Percentiles rank a stretch among this genome's conserved stretches.
Conservation (phyloP, 2,888 invertebrate genomes). For the Herminia tarsipennalis region DNA sequence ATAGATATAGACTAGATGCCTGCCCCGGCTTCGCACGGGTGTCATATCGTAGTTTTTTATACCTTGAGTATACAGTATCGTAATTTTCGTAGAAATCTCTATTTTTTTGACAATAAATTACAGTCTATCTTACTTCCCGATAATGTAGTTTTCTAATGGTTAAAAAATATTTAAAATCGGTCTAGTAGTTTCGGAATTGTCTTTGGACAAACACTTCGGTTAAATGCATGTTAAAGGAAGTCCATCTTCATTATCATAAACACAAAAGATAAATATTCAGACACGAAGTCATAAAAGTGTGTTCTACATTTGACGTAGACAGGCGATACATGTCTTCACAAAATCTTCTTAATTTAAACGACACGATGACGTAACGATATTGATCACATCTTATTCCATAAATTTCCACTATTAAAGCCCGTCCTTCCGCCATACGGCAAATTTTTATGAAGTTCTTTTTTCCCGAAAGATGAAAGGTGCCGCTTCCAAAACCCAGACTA, state of each 20-base stretch:
- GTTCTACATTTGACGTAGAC: conserved; percentile 2
- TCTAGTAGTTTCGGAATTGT: neutral
- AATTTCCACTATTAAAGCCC: too few species aligned
- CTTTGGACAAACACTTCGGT: neutral
- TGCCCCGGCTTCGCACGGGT: too few species aligned
- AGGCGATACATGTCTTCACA: neutral
- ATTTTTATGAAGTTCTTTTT: neutral
- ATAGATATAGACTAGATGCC: too few species aligned
- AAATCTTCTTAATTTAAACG: neutral
- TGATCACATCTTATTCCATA: too few species aligned
- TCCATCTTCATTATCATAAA: conserved; percentile 5
- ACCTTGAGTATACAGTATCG: too few species aligned
- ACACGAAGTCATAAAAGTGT: conserved; percentile 5
- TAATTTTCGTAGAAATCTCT: too few species aligned
- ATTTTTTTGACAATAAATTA: too few species aligned
- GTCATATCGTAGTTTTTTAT: too few species aligned
- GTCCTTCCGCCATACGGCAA: neutral
- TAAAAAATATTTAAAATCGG: neutral
- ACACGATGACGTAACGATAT: neutral
- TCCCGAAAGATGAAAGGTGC: too few species aligned
- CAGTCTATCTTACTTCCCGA: too few species aligned
- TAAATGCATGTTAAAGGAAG: neutral
- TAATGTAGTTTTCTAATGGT: too few species aligned
- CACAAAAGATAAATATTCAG: conserved; percentile 7
- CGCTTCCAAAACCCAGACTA: too few species aligned